Base-by-base conservation (phyloP, 2,888 invertebrate genomes). In the Hypercompe scribonia region DNA sequence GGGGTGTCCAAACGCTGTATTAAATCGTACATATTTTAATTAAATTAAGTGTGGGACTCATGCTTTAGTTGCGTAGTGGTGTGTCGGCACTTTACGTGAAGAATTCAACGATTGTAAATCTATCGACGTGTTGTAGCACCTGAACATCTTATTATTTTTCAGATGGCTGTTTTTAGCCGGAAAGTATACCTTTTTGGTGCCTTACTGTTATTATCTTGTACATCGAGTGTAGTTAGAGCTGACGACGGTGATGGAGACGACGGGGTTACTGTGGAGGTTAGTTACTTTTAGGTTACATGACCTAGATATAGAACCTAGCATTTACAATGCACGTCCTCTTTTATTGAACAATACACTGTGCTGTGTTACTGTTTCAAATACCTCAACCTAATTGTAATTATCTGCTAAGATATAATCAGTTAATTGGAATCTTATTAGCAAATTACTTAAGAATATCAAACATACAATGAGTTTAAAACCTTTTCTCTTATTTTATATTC, bases 181-280 rank as follows among this genome's bases (percentile, higher is more conserved):
- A 91, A 86, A 84, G 72, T 91, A 77, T 89, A 85, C 84, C 67
- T 92, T 78, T 80, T 89, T 65, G 86, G 91, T 87, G 91, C 89
- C 81, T 86, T 94, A 77, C 78, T 95, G 83, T 85, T 93, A 77
- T 80, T 94, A 79, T 77, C 89, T 54, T 85, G 88, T 71, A 84
- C 88, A 42, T 78, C 86, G 66, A 84, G 80, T 67, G 80, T 88
- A 75, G 87, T 85, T 28, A 84, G 74, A 63, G 89, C 90, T 15
- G 91, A 92, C 8, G 83, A 67, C 66, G 88, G 90, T 0, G 91
- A 93, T 71, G 77, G 83, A 28, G 92, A 92, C 69, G 94, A 94
- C 77, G 95, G 87, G 83, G 90, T 90, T 11, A 90, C 91, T 24
- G 91, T 95, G 73, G 95, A 95, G 94, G 95, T 95, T 91, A 93